Conservation (phyloP, 2,113 vertebrate genomes). For the Climacteris rufus region DNA sequence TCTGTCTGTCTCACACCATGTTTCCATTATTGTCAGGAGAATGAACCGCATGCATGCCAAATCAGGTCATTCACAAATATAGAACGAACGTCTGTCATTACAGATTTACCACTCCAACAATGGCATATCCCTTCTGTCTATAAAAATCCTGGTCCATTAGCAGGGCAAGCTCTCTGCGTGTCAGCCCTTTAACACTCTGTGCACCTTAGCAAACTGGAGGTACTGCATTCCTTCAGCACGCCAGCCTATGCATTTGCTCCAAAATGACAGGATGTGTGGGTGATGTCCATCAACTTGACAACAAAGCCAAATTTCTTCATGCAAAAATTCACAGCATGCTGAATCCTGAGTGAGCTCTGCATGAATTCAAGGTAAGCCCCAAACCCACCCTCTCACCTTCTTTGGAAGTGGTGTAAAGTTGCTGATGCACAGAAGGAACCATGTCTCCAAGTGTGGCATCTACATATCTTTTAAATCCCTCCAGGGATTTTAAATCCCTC, state of each 20-base stretch:
- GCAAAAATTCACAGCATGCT: neutral
- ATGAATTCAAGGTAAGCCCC: neutral
- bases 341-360: neutral
- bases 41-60: conserved; percentile 72
- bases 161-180: neutral
- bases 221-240: neutral
- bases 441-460: neutral
- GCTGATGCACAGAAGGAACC: neutral
- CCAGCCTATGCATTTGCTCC: neutral
- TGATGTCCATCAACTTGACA: neutral
- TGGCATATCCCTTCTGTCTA: conserved; percentile 70
- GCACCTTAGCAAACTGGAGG: neutral
- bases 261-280: neutral
- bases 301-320: neutral
- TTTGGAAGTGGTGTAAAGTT: neutral
- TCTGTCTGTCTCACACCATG: conserved; percentile 62
- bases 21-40: conserved; percentile 74
- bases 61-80: conserved; percentile 81
- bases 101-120: conserved; percentile 72
- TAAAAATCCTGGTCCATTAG: conserved; percentile 63
- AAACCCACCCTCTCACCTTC: neutral
- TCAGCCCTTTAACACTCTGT: conserved; percentile 32
- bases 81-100: conserved; percentile 77
- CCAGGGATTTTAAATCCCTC: neutral
- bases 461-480: neutral